phyloP scores from a whole-genome alignment of 2,797 vertebrate species.

The Steatocranus sp. region DNA sequence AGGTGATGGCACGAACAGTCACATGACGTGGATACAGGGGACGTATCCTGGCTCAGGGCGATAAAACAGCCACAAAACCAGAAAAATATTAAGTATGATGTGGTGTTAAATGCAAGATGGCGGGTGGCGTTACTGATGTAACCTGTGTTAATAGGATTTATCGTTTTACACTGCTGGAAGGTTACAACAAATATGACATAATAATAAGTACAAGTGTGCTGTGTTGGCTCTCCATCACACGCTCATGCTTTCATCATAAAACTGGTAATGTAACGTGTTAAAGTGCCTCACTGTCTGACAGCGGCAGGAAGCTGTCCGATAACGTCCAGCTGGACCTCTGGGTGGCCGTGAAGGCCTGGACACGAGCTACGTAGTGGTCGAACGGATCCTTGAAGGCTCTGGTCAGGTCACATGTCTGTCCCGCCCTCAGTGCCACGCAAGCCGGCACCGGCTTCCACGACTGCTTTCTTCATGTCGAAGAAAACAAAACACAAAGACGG shows the following conservation, averaged over 20 bases:
- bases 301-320: conserved; percentile 45
- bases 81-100: background rate
- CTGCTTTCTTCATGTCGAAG: conserved; percentile 4
- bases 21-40: background rate
- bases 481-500: background rate
- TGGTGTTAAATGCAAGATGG: background rate
- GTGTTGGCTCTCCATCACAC: background rate
- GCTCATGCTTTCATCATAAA: background rate
- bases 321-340: conserved; percentile 54
- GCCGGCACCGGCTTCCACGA: conserved; percentile 31
- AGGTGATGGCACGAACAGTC: background rate
- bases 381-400: conserved; percentile 9
- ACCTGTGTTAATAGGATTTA: background rate
- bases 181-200: background rate
- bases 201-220: background rate
- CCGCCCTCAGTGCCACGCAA: conserved; percentile 25
- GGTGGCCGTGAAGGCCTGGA: conserved; percentile 30
- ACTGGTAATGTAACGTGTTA: background rate
- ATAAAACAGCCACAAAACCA: background rate
- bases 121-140: background rate
- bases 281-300: conserved; percentile 54
- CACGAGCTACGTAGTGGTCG: conserved; percentile 19
- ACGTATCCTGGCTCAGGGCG: background rate
- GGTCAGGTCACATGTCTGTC: conserved; percentile 57
- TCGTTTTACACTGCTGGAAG: background rate